These are phyloP conservation scores for Semicossyphus pulcher DNA, from an alignment of 2,113 vertebrate genomes.

Conservation along the genomic window DNA sequence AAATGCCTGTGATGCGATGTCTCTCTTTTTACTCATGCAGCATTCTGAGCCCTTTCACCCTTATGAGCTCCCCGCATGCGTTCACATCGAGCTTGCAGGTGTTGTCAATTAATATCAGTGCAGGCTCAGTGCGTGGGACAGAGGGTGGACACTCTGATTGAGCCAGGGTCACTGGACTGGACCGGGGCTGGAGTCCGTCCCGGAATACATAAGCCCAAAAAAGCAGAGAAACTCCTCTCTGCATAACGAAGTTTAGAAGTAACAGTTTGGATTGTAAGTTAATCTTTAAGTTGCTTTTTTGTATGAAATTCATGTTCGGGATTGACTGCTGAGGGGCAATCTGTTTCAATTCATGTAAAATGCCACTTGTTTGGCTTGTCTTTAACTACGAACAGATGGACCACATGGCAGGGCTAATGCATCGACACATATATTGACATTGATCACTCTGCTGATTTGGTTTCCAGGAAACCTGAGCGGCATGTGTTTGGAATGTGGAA, in stretches of 20 bases:
- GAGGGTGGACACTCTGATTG: conserved; percentile 22
- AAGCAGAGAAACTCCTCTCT: neutral
- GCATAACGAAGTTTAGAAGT: neutral
- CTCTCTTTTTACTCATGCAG: neutral
- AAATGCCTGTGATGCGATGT: neutral
- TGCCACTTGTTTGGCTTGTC: neutral
- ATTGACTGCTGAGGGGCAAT: too few species aligned
- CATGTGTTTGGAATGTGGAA: neutral
- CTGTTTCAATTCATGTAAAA: neutral
- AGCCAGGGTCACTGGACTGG: conserved; percentile 24
- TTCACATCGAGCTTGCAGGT: conserved; percentile 28
- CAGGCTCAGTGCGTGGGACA: conserved; percentile 26
- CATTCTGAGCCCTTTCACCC: conserved; percentile 1
- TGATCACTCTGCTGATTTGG: neutral
- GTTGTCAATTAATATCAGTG: conserved; percentile 38
- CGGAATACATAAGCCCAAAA: conserved; percentile 16
- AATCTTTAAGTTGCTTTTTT: too few species aligned
- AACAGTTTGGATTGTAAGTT: neutral
- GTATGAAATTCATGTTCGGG: too few species aligned
- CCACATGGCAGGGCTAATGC: conserved; percentile 1
- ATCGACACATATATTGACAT: neutral
- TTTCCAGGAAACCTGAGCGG: neutral
- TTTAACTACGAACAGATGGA: conserved; percentile 10
- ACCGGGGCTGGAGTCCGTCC: conserved; percentile 16
- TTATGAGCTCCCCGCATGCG: neutral